Evolutionary conservation across 2,113 vertebrate genomes (phyloP).

Genomic region (Psophia crepitans): DNA sequence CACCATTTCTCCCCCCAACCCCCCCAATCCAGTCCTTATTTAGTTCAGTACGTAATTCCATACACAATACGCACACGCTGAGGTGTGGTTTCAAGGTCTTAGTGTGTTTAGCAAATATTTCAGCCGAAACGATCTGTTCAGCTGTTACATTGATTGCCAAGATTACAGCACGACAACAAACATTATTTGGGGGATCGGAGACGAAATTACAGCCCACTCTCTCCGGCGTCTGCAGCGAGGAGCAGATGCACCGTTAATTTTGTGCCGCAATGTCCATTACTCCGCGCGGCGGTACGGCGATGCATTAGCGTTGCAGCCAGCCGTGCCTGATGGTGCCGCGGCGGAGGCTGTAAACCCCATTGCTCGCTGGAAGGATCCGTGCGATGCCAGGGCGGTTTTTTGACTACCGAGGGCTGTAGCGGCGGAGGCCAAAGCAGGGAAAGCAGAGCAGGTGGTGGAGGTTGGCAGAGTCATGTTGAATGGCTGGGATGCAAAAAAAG

Average conservation of each 20-base stretch:
- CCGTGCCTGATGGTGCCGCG: not conserved
- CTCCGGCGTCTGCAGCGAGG: slow-evolving; percentile 59
- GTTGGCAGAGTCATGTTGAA: not conserved
- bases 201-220: slow-evolving; percentile 70
- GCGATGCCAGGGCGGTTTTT: not conserved
- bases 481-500: not conserved
- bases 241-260: slow-evolving; percentile 71
- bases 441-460: not conserved
- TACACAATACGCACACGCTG: slow-evolving; percentile 41
- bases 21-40: slow-evolving; percentile 15
- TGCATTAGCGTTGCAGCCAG: not conserved
- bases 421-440: not conserved
- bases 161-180: slow-evolving; percentile 74
- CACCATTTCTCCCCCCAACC: not conserved
- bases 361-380: not conserved
- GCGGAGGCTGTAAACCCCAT: not conserved
- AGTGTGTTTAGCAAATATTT: slow-evolving; percentile 80
- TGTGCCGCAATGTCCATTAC: slow-evolving; percentile 44
- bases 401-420: not conserved
- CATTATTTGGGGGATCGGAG: slow-evolving; percentile 70
- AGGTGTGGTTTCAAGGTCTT: slow-evolving; percentile 79
- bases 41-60: slow-evolving; percentile 33
- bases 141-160: slow-evolving; percentile 77
- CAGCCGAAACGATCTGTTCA: slow-evolving; percentile 75
- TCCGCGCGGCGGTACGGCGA: not conserved